Base-by-base conservation (phyloP, 2,113 vertebrate species). In the Cyphomyrus plagiostoma region DNA sequence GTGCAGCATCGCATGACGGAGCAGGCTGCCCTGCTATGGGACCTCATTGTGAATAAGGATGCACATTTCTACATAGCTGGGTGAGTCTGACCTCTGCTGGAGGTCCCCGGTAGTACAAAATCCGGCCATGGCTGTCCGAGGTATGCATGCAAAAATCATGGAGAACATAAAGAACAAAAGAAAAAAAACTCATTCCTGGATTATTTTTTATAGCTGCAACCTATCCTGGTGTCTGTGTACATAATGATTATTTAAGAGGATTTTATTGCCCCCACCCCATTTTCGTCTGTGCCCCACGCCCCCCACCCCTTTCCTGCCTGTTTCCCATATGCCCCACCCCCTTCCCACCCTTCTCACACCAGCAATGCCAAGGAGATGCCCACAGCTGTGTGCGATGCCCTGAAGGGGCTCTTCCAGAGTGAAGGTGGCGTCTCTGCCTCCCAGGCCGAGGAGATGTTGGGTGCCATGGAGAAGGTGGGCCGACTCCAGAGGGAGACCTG, bases 361-460 rank as follows among this genome's bases (percentile, higher is more conserved):
- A 99, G 98, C 88, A 99, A 97, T 0, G 96, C 98, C 88, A 98
- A 98, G 93, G 80, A 96, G 92, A 98, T 99, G 98, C 98, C 98
- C 0, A 91, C 91, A 0, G 95, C 93, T 0, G 98, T 99, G 92
- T 89, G 94, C 0, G 96, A 97, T 1, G 96, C 97, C 10, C 91
- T 99, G 90, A 96, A 82, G 1, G 93, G 90, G 0, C 91, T 93
- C 74, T 95, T 98, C 92, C 95, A 96, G 93, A 93, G 95, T 74
- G 93, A 97, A 49, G 98, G 98, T 0, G 93, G 94, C 1, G 89
- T 97, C 62, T 97, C 97, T 0, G 52, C 91, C 0, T 74, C 92
- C 0, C 95, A 97, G 0, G 96, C 98, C 0, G 92, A 96, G 7
- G 91, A 96, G 82, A 95, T 97, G 94, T 95, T 99, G 3, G 48